Evolutionary conservation across 2,113 vertebrate genomes (phyloP), one percentile per base, ranked within the genome.

Genomic region (Gasterosteus nipponicus): DNA sequence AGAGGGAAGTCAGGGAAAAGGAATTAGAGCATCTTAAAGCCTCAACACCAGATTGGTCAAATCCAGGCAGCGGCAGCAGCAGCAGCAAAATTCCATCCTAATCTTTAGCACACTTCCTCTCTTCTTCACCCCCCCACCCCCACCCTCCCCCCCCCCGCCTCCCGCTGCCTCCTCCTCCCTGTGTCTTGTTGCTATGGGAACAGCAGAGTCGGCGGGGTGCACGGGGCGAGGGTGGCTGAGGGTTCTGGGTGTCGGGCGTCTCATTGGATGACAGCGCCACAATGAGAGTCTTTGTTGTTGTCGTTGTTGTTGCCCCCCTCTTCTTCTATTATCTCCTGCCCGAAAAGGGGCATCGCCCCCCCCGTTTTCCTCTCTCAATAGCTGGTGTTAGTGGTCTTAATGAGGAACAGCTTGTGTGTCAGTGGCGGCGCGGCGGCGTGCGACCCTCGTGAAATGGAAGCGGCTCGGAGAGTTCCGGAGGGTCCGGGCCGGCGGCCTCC

Each of bases 181-280:
- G 77, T 85, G 74, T 87, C 89, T 78, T 73, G 90, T 89, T 90
- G 84, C 87, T 83, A 87, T 91, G 87, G 87, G 80, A 92, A 90
- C 91, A 89, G 76, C 75, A 73, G 72, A 77, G 78, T 74, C 10
- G 70, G 54, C 61, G 74, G 86, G 84, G 69, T 51, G 47, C 77
- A 67, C 3, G 73, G 78, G 83, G 63, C 44, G 68, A 78, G 46
- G 72, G 58, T 47, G 39, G 69, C 71, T 47, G 39, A 9, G 71
- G 77, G 74, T 67, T 29, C 42, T 66, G 74, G 75, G 83, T 62
- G 82, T 72, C 22, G 41, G 84, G 81, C 8, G 79, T 59, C 54
- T 86, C 56, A 74, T 46, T 51, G 64, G 61, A 79, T 56, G 75
- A 61, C 73, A 15, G 61, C 38, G 6, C 66, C 29, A 47, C 44